These are phyloP conservation scores for Luffia ferchaultella DNA, from an alignment of 2,888 invertebrate species.

Conservation along the genomic window DNA sequence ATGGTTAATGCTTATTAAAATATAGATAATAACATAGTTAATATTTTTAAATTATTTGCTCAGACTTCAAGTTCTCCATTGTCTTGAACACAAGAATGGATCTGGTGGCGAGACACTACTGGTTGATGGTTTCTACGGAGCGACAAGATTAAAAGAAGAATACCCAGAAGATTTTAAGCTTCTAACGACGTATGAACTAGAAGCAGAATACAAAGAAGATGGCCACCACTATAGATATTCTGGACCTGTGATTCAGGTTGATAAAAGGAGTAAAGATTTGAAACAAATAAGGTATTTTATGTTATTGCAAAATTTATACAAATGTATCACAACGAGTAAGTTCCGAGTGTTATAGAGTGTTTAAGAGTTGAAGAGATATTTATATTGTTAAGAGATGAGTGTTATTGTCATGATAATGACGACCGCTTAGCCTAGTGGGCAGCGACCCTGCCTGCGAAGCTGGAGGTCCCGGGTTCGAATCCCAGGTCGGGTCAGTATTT, in stretches of 20 bases:
- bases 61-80: conserved; percentile 54
- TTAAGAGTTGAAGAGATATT: too few relatives aligned
- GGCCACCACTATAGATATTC: conserved; percentile 63
- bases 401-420: too few relatives aligned
- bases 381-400: too few relatives aligned
- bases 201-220: conserved; percentile 72
- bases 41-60: too few relatives aligned
- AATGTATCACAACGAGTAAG: not conserved
- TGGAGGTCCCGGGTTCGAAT: too few relatives aligned
- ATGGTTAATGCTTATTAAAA: too few relatives aligned
- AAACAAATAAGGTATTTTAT: conserved; percentile 65
- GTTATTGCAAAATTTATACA: not conserved
- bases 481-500: too few relatives aligned
- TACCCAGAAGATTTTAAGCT: conserved; percentile 66
- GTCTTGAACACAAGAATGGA: conserved; percentile 54
- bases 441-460: too few relatives aligned
- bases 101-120: conserved; percentile 77
- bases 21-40: too few relatives aligned
- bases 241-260: conserved; percentile 67
- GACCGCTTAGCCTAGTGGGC: too few relatives aligned
- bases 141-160: conserved; percentile 56
- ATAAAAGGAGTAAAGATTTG: conserved; percentile 61
- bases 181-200: conserved; percentile 62
- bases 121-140: conserved; percentile 78
- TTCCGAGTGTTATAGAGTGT: too few relatives aligned